These are phyloP conservation scores for Oreochromis niloticus DNA, from an alignment of 2,113 vertebrate species.

Conservation along the genomic window DNA sequence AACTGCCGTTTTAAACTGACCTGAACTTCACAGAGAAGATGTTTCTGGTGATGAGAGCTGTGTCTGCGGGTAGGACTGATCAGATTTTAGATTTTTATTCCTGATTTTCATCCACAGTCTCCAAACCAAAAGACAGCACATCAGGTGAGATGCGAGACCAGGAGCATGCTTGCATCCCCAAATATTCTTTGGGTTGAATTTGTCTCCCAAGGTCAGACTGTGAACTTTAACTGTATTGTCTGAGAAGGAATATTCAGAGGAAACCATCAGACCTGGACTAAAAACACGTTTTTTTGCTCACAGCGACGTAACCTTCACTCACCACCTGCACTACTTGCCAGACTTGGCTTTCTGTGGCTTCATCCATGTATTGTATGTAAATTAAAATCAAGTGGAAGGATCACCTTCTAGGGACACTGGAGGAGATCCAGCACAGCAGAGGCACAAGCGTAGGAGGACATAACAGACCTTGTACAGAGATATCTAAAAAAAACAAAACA, in stretches of 20 bases:
- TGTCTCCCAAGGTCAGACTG: neutral
- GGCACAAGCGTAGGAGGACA: neutral
- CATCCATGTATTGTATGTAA: neutral
- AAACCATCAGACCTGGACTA: neutral
- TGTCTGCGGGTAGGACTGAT: neutral
- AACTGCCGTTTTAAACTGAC: rapidly evolving
- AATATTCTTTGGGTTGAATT: neutral
- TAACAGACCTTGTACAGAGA: neutral
- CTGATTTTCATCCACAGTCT: neutral
- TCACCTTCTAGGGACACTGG: too few species aligned
- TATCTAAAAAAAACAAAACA: neutral
- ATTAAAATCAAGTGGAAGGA: neutral
- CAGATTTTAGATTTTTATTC: neutral
- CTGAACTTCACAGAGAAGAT: neutral
- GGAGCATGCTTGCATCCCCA: neutral
- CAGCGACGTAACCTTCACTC: too few species aligned
- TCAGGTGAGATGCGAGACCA: neutral
- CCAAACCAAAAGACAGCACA: neutral
- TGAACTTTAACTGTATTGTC: neutral
- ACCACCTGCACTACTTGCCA: neutral
- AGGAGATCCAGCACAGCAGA: neutral
- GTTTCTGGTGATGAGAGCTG: neutral
- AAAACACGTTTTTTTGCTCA: neutral
- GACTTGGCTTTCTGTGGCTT: neutral
- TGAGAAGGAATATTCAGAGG: neutral